Evolutionary conservation across 2,888 invertebrate species (phyloP).

Genomic region (Tuta absoluta): DNA sequence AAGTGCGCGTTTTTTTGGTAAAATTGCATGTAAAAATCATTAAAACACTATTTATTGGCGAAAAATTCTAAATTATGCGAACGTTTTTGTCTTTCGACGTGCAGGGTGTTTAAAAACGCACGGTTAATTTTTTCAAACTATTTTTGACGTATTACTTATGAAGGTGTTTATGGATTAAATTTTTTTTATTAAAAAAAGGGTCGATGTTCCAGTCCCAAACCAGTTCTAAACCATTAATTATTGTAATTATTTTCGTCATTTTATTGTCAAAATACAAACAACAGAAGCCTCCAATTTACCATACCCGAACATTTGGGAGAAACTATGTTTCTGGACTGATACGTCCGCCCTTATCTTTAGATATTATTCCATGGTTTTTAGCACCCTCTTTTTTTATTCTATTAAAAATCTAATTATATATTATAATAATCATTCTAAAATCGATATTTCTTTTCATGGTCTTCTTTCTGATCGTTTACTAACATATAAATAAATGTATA

Average conservation of each 20-base stretch:
- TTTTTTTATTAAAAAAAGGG: no score
- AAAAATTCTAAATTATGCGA: slow-evolving; percentile 19
- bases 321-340: no score
- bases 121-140: not conserved
- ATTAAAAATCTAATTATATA: not conserved
- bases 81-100: not conserved
- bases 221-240: no score
- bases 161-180: no score
- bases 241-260: no score
- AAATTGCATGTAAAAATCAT: slow-evolving; percentile 55
- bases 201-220: no score
- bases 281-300: no score
- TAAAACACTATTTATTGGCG: slow-evolving; percentile 28
- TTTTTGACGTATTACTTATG: not conserved
- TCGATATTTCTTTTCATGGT: not conserved
- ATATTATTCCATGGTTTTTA: not conserved
- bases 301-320: no score
- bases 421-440: not conserved
- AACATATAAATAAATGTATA: slow-evolving; percentile 26
- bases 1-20: slow-evolving; percentile 70
- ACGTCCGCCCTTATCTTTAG: no score
- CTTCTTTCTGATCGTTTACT: slow-evolving; percentile 18
- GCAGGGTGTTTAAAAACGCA: not conserved
- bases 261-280: no score
- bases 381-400: not conserved